phyloP scores from a whole-genome alignment of 2,888 invertebrate genomes.

The Drosophila birchii region DNA sequence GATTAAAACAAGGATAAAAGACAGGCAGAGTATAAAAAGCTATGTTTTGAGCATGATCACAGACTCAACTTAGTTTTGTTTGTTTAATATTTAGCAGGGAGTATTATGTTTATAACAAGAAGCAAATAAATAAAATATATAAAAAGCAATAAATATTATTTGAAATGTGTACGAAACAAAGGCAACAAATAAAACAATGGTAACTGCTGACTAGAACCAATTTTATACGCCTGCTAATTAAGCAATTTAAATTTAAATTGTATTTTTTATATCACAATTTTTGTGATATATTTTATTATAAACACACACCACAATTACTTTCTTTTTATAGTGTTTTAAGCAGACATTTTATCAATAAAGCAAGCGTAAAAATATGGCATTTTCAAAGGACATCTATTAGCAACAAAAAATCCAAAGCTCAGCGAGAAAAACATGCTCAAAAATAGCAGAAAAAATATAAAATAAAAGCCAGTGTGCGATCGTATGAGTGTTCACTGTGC shows the following conservation, averaged over 20 bases:
- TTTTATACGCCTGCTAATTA: background rate
- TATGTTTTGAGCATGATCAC: constrained; percentile 7
- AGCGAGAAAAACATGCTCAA: constrained; percentile 71
- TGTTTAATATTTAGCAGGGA: background rate
- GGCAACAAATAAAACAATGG: background rate
- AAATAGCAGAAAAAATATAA: constrained; percentile 24
- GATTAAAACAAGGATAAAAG: background rate
- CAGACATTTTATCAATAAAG: background rate
- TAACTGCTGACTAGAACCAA: too few relatives aligned
- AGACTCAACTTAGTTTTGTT: background rate
- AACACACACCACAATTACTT: background rate
- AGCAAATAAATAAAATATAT: background rate
- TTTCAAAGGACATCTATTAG: constrained; percentile 29
- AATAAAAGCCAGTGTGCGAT: constrained; percentile 31
- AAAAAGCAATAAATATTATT: background rate
- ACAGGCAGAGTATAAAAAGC: background rate
- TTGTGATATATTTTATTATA: too few relatives aligned
- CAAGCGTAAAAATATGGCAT: constrained; percentile 1
- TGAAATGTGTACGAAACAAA: background rate
- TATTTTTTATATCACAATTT: background rate
- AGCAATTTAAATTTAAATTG: too few relatives aligned
- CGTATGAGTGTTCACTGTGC: constrained; percentile 39
- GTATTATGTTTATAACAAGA: background rate
- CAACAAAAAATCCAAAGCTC: constrained; percentile 58
- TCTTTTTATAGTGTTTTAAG: background rate